These are phyloP conservation scores for Dreissena polymorpha DNA, from an alignment of 1,140 invertebrate species.

Conservation along the genomic window DNA sequence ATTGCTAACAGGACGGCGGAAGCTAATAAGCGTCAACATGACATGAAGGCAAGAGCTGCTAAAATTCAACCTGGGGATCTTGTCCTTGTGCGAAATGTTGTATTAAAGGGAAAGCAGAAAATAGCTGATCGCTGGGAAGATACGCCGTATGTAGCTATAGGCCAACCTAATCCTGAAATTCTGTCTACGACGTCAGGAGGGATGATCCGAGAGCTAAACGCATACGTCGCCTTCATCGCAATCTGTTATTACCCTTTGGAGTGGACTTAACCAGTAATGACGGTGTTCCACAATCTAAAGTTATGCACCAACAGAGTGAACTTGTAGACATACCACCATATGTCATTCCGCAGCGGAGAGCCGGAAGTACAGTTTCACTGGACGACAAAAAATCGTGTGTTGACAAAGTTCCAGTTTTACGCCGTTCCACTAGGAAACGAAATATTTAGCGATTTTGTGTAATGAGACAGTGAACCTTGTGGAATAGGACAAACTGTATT, in stretches of 20 bases:
- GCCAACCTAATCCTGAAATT: constrained; percentile 17
- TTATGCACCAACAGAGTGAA: too few species aligned
- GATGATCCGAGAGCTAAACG: neutral
- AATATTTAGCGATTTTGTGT: too few species aligned
- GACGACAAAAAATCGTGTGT: too few species aligned
- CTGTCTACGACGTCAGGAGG: constrained; percentile 8
- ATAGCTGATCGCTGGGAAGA: constrained; percentile 1
- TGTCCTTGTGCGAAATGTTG: constrained; percentile 4
- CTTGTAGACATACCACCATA: too few species aligned
- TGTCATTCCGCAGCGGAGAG: too few species aligned
- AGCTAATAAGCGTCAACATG: neutral
- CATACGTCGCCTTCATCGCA: neutral
- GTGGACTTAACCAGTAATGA: too few species aligned
- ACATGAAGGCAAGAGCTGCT: constrained; percentile 3
- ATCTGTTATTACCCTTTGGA: constrained; percentile 5
- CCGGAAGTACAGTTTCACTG: too few species aligned
- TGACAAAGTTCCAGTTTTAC: too few species aligned
- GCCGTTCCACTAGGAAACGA: too few species aligned
- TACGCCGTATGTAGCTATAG: neutral
- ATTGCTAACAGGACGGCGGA: neutral
- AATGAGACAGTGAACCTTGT: too few species aligned
- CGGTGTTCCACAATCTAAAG: too few species aligned
- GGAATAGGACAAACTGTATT: too few species aligned
- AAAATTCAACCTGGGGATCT: neutral
- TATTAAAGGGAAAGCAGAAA: neutral